A percentile compares a stretch with the other conserved stretches of the same genome.
Conservation (phyloP, 2,797 vertebrate species). For the Acomys russatus region DNA sequence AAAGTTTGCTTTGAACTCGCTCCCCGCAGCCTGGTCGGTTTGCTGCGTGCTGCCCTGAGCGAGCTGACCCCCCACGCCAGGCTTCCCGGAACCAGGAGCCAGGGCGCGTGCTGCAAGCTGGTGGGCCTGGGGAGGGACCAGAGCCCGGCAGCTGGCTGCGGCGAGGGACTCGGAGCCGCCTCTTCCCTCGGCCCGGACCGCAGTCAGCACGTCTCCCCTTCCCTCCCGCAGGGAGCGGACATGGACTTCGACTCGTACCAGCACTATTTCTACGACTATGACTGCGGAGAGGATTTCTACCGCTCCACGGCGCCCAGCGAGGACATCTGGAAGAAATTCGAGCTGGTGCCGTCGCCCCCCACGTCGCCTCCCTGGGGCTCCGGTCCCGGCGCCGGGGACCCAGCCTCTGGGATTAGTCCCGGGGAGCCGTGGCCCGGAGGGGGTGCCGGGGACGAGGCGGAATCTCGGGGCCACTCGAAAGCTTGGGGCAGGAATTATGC, state of each 20-base stretch:
- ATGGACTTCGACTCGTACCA: slow-evolving; percentile 97
- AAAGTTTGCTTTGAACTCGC: slow-evolving; percentile 87
- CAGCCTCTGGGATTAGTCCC: slow-evolving; percentile 90
- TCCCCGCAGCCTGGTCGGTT: slow-evolving; percentile 66
- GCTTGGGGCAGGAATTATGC: slow-evolving; percentile 94
- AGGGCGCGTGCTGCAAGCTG: slow-evolving; percentile 40
- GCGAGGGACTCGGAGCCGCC: slow-evolving; percentile 33
- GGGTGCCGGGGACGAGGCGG: slow-evolving; percentile 90
- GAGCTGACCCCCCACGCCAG: slow-evolving; percentile 50
- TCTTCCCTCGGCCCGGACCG: slow-evolving; percentile 1
- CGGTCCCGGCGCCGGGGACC: slow-evolving; percentile 88
- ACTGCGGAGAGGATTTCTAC: slow-evolving; percentile 95
- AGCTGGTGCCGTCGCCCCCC: slow-evolving; percentile 95
- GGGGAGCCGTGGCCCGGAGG: slow-evolving; percentile 85
- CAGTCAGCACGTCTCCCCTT: slow-evolving; percentile 53
- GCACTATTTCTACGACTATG: slow-evolving; percentile 97
- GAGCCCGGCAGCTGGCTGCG: slow-evolving; percentile 52
- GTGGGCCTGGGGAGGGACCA: slow-evolving; percentile 50
- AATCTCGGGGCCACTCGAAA: slow-evolving; percentile 91
- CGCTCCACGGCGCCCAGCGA: slow-evolving; percentile 97
- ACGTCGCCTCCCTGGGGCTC: slow-evolving; percentile 92
- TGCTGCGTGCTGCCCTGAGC: slow-evolving; percentile 57
- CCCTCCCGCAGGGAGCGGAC: slow-evolving; percentile 86
- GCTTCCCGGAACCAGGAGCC: slow-evolving; percentile 47
- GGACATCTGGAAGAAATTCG: slow-evolving; percentile 99